Conservation (phyloP, 1,140 invertebrate species). For the Papilio xuthus region DNA sequence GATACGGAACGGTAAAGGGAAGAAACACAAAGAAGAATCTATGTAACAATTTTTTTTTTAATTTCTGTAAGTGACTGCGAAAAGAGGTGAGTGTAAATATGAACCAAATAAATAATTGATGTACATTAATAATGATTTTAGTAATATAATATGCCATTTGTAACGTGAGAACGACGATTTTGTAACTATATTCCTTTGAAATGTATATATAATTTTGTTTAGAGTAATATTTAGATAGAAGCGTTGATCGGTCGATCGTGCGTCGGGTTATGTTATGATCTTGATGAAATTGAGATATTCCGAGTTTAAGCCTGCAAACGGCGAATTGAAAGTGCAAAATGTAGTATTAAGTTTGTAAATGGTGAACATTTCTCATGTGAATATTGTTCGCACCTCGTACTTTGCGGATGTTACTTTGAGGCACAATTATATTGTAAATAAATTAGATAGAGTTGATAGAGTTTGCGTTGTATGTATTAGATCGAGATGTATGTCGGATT, state of each 20-base stretch:
- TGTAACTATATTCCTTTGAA: constrained; percentile 68
- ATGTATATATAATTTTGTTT: constrained; percentile 68
- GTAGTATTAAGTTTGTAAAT: constrained; percentile 76
- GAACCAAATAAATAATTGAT: constrained; percentile 47
- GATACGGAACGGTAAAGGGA: neutral
- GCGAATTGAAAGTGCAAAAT: constrained; percentile 79
- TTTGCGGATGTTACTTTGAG: constrained; percentile 69
- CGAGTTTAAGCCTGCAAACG: constrained; percentile 78
- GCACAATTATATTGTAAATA: constrained; percentile 80
- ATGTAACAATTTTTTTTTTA: neutral
- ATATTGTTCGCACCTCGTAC: constrained; percentile 79
- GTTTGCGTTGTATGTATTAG: constrained; percentile 60
- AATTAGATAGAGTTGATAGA: constrained; percentile 70
- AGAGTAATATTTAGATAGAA: constrained; percentile 63
- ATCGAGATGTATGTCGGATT: constrained; percentile 44
- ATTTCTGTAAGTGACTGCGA: neutral
- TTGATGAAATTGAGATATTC: constrained; percentile 80
- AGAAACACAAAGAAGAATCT: neutral
- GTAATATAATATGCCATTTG: constrained; percentile 52
- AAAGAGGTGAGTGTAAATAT: constrained; percentile 52
- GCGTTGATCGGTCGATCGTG: constrained; percentile 63
- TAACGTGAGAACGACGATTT: constrained; percentile 52
- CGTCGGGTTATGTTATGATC: constrained; percentile 72
- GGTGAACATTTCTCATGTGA: constrained; percentile 67
- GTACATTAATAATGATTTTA: constrained; percentile 56